Percentiles rank a stretch among this genome's conserved stretches.
phyloP scores from a whole-genome alignment of 2,113 vertebrate genomes.

The Channa argus region DNA sequence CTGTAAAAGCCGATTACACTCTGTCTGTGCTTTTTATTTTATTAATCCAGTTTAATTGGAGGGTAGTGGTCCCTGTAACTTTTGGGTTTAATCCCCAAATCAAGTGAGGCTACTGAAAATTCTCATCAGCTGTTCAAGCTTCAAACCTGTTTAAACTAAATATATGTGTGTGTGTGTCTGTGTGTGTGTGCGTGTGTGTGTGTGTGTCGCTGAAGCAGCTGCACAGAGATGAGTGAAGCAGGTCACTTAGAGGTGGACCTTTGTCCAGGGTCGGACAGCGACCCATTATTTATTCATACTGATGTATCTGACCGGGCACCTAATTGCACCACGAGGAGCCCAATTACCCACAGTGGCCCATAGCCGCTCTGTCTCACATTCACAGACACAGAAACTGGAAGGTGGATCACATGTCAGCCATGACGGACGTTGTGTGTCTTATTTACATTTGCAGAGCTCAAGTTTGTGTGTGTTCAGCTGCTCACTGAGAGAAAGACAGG shows the following conservation, averaged over 20 bases:
- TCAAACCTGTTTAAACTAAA: background rate
- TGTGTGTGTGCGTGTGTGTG: background rate
- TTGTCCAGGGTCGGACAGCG: constrained; percentile 55
- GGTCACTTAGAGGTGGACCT: constrained; percentile 65
- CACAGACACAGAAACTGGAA: constrained; percentile 52
- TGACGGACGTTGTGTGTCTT: constrained; percentile 54
- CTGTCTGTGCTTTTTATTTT: constrained; percentile 32
- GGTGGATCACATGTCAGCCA: constrained; percentile 50
- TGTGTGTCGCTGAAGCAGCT: background rate
- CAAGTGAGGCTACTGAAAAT: constrained; percentile 21
- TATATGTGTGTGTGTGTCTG: background rate
- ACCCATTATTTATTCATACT: constrained; percentile 72
- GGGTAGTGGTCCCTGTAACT: constrained; percentile 38
- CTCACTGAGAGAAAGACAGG: background rate
- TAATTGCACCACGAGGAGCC: constrained; percentile 72
- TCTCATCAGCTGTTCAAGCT: background rate
- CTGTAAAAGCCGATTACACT: constrained; percentile 57
- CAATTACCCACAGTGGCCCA: constrained; percentile 35
- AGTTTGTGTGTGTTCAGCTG: constrained; percentile 30
- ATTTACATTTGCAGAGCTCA: constrained; percentile 64
- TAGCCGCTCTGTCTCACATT: constrained; percentile 45
- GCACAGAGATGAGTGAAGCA: constrained; percentile 23
- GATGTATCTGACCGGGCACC: constrained; percentile 47
- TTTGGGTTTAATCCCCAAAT: constrained; percentile 42
- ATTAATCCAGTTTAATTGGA: constrained; percentile 64